phyloP scores from a whole-genome alignment of 2,113 vertebrate species.

The Spea bombifrons region DNA sequence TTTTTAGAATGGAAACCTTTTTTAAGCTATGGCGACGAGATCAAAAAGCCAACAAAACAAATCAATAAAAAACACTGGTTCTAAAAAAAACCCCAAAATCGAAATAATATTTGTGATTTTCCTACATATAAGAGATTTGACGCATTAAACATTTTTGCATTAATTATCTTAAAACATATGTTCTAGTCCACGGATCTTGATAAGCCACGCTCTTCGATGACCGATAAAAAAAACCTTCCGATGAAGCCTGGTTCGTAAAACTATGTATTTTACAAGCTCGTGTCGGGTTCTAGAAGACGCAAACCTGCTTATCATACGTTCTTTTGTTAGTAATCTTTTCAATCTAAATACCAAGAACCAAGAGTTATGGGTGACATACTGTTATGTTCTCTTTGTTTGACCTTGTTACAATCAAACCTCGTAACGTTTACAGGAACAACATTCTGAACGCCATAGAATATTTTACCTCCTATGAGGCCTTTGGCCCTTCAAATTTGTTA shows the following conservation, averaged over 20 bases:
- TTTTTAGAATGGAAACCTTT: no score
- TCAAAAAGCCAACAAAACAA: no score
- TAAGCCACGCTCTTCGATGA: not conserved
- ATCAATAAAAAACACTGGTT: no score
- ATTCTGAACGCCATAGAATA: not conserved
- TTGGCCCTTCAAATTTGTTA: not conserved
- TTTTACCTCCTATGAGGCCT: not conserved
- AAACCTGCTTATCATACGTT: constrained; percentile 15
- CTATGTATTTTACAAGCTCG: constrained; percentile 17
- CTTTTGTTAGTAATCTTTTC: not conserved
- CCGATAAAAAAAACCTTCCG: not conserved
- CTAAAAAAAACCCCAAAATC: no score
- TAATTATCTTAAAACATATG: not conserved
- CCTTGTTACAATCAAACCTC: constrained; percentile 28
- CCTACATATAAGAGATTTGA: no score
- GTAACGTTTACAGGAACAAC: not conserved
- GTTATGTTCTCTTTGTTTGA: not conserved
- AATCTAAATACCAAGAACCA: constrained; percentile 51
- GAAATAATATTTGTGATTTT: no score
- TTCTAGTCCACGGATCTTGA: not conserved
- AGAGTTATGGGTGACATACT: constrained; percentile 28
- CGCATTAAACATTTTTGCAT: not conserved
- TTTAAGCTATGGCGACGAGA: no score
- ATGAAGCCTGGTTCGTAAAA: not conserved
- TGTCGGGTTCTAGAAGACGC: constrained; percentile 20